Evolutionary conservation across 2,113 vertebrate genomes (phyloP), one percentile per base, ranked within the genome.

Genomic region (Alethe castanea): DNA sequence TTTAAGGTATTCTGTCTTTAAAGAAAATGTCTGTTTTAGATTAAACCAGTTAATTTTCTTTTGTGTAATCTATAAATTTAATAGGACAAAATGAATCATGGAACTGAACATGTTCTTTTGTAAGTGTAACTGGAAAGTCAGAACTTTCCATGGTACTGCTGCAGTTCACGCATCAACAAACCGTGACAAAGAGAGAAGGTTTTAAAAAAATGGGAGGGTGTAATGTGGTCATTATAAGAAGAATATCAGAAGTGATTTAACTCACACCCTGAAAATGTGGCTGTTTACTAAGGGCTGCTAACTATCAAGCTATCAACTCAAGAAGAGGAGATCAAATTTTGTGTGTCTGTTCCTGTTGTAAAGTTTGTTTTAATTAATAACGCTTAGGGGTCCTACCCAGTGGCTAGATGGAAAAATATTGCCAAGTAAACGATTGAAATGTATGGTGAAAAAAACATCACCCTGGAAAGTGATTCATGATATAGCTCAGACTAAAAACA

Each of bases 141-240:
- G n/a, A 79, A 62, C 12, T 61, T 88, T 47, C n/a, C 36, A 20
- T 28, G 6, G 19, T 35, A 57, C 57, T 76, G 16, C 36, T 86
- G 24, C 16, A 79, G 66, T 19, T 66, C 24, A 24, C 14, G 19
- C 24, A 14, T 7, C 20, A 67, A 54, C 9, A 74, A 53, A 44
- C 4, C 11, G 19, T 29, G 22, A 19, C 4, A 80, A 33, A 79
- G 26, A 61, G 60, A 54, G 10, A 71, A 33, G 7, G 19, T 29
- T 60, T 54, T 15, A 12, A 38, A 26, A 23, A 81, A 61, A 64
- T 42, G 33, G 14, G 1, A 0, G 1, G 14, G 5, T 3, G 5
- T 28, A 16, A 48, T 44, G 35, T 23, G 2, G 10, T 44, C 11
- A 14, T 81, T n/a, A 44, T 12, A 9, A 12, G 40, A 81, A 81